Evolutionary conservation across 2,113 vertebrate species (phyloP).

Genomic region (Takifugu bimaculatus): DNA sequence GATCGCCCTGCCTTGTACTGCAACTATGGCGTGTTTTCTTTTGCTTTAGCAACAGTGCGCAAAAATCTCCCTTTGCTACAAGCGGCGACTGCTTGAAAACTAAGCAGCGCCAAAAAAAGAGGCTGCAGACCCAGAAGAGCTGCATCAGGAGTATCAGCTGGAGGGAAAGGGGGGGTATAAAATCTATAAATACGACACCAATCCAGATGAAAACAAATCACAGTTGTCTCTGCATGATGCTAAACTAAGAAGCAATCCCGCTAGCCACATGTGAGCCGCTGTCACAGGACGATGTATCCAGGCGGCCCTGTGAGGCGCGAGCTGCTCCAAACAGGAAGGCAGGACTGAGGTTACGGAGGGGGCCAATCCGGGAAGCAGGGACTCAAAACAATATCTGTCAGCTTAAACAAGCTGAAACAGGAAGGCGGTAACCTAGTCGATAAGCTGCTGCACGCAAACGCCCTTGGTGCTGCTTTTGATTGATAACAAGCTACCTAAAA

Average conservation of each 20-base stretch:
- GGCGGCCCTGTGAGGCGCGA: slow-evolving; percentile 22
- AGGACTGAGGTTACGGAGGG: slow-evolving; percentile 27
- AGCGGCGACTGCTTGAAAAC: no score
- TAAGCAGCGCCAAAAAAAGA: no score
- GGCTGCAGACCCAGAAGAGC: slow-evolving; percentile 1
- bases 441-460: slow-evolving; percentile 17
- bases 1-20: no score
- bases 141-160: slow-evolving; percentile 7
- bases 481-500: neutral
- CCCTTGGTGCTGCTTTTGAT: neutral
- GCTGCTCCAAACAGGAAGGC: slow-evolving; percentile 60
- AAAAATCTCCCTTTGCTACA: no score
- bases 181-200: neutral
- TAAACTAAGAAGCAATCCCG: slow-evolving; percentile 17
- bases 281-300: slow-evolving; percentile 43
- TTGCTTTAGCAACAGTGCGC: no score
- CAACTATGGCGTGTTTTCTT: no score
- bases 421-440: slow-evolving; percentile 33
- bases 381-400: slow-evolving; percentile 40
- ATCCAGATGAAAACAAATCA: slow-evolving; percentile 20
- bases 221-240: slow-evolving; percentile 27
- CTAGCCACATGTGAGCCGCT: slow-evolving; percentile 38
- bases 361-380: slow-evolving; percentile 2
- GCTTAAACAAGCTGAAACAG: slow-evolving; percentile 38
- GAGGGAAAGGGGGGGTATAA: neutral